A percentile compares a stretch with the other conserved stretches of the same genome.
Conservation (phyloP, 2,888 invertebrate species). For the Tetheella fluctuosa region DNA sequence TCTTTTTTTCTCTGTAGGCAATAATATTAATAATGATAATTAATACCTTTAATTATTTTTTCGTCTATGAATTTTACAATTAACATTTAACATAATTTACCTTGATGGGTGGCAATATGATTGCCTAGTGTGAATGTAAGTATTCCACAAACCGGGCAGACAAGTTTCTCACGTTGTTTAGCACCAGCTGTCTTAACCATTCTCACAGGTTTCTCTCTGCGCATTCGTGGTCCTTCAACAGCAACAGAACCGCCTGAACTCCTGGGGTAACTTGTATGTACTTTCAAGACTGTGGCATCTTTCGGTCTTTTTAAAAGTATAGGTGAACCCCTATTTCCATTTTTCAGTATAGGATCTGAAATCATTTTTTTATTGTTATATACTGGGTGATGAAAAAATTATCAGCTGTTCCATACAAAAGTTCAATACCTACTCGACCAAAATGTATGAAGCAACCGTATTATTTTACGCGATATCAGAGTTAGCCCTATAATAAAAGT, state of each 20-base stretch:
- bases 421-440: no score
- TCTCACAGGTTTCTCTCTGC: constrained; percentile 50
- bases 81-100: constrained; percentile 38
- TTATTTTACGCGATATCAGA: no score
- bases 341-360: constrained; percentile 75
- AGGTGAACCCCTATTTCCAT: constrained; percentile 72
- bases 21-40: constrained; percentile 10
- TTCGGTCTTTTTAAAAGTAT: constrained; percentile 75
- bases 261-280: constrained; percentile 59
- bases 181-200: constrained; percentile 53
- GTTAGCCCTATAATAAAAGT: no score
- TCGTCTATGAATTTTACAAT: no score
- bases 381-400: no score
- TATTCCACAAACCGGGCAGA: constrained; percentile 80
- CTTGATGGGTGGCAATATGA: constrained; percentile 79
- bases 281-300: constrained; percentile 73
- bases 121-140: constrained; percentile 76
- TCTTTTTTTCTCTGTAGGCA: constrained; percentile 72
- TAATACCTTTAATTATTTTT: background rate
- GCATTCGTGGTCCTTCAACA: constrained; percentile 33
- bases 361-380: constrained; percentile 11
- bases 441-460: no score
- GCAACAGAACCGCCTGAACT: constrained; percentile 25
- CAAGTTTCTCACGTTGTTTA: constrained; percentile 75
- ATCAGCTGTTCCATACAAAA: no score